Percentiles rank a stretch among this genome's conserved stretches.
Conservation (phyloP, 2,113 vertebrate genomes). For the Cephalopholis sonnerati region DNA sequence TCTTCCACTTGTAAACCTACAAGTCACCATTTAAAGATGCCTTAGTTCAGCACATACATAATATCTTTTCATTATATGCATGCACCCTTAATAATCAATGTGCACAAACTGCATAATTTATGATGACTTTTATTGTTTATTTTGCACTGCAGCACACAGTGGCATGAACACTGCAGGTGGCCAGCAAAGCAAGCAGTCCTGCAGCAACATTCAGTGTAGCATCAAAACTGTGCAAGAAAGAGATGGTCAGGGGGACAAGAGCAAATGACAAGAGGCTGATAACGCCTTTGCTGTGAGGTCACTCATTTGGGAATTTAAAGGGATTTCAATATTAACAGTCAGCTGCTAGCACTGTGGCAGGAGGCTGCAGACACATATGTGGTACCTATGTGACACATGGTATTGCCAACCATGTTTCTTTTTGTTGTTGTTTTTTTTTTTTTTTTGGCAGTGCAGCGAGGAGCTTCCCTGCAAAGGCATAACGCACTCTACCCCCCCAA, state of each 20-base stretch:
- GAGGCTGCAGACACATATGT: background rate
- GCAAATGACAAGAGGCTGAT: background rate
- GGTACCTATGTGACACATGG: background rate
- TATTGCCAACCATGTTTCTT: background rate
- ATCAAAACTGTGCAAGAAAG: background rate
- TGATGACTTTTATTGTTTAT: background rate
- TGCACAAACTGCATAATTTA: conserved; percentile 1
- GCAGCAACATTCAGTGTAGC: background rate
- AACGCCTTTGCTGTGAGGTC: background rate
- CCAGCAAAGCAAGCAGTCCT: background rate
- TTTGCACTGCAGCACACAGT: background rate
- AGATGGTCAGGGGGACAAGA: background rate
- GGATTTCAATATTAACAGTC: background rate
- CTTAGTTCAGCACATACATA: background rate
- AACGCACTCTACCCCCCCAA: too few species aligned
- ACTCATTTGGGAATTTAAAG: background rate
- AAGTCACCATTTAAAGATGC: conserved; percentile 10
- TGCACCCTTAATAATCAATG: background rate
- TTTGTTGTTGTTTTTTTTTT: background rate
- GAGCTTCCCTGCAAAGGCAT: background rate
- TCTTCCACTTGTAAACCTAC: background rate
- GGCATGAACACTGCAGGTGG: background rate
- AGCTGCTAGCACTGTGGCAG: background rate
- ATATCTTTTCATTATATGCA: background rate
- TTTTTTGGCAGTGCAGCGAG: background rate